phyloP scores from a whole-genome alignment of 2,797 vertebrate species.

The Eleutherodactylus coqui region DNA sequence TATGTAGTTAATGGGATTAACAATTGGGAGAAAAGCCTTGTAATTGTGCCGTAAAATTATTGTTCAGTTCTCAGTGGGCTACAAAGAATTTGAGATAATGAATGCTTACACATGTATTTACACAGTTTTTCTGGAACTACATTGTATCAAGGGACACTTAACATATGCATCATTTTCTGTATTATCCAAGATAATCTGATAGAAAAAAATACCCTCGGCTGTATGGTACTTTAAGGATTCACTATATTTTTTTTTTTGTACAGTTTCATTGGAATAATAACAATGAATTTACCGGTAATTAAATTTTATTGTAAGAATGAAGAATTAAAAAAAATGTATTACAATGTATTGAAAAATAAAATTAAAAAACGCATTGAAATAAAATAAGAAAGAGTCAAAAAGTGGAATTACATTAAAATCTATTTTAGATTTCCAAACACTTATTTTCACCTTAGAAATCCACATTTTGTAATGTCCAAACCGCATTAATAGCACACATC shows the following conservation, averaged over 20 bases:
- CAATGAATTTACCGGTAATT: not conserved
- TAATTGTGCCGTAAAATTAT: conserved; percentile 60
- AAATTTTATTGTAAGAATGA: conserved; percentile 6
- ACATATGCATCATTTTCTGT: conserved; percentile 56
- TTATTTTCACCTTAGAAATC: conserved; percentile 11
- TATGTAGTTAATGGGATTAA: conserved; percentile 56
- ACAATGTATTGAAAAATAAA: not conserved
- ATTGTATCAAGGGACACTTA: conserved; percentile 57
- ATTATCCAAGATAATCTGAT: conserved; percentile 60
- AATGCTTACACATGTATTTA: conserved; percentile 63
- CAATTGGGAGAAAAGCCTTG: conserved; percentile 52
- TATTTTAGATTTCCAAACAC: not conserved
- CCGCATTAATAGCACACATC: conserved; percentile 7
- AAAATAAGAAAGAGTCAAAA: not conserved
- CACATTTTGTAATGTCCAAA: conserved; percentile 17
- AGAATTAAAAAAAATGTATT: not conserved
- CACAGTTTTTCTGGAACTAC: conserved; percentile 48
- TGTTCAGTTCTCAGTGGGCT: conserved; percentile 60
- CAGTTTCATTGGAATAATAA: conserved; percentile 25
- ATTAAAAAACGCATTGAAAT: not conserved
- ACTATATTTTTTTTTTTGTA: conserved; percentile 6
- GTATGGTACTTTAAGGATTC: conserved; percentile 22
- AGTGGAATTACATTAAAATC: not conserved
- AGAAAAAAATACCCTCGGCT: conserved; percentile 38
- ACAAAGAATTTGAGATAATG: conserved; percentile 60